Evolutionary conservation across 2,797 vertebrate species (phyloP).

Genomic region (Oreochromis grahami): DNA sequence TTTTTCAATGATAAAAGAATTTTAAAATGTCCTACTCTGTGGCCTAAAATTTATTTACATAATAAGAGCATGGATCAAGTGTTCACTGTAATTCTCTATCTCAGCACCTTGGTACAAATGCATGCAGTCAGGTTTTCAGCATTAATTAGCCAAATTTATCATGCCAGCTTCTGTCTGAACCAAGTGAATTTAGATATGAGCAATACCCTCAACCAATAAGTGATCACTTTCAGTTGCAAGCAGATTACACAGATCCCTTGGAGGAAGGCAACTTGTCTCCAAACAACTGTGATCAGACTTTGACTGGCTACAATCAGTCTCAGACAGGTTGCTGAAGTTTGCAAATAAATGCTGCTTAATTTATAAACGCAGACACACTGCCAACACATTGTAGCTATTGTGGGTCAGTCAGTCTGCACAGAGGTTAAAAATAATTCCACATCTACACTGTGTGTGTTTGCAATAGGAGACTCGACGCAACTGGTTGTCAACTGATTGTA

Average conservation of each 20-base stretch:
- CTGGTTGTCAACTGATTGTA: background rate
- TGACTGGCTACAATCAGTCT: background rate
- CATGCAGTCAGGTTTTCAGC: background rate
- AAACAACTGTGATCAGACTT: background rate
- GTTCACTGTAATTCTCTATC: background rate
- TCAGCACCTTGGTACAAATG: background rate
- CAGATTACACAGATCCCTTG: background rate
- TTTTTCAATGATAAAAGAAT: fast-evolving
- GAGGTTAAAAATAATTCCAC: background rate
- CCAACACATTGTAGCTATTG: background rate
- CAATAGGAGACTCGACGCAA: fast-evolving
- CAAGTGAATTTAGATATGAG: background rate
- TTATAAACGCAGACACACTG: background rate
- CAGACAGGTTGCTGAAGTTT: background rate
- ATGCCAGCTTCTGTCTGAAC: background rate
- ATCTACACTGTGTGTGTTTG: background rate
- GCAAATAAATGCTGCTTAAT: background rate
- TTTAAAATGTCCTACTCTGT: background rate
- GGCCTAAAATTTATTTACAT: background rate
- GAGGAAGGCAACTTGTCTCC: background rate
- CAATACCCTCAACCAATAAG: background rate
- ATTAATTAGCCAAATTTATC: background rate
- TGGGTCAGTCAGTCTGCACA: background rate
- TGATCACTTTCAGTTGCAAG: background rate
- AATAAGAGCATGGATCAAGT: background rate